Conservation (phyloP, 2,113 vertebrate genomes). For the Solenodon paradoxus region DNA sequence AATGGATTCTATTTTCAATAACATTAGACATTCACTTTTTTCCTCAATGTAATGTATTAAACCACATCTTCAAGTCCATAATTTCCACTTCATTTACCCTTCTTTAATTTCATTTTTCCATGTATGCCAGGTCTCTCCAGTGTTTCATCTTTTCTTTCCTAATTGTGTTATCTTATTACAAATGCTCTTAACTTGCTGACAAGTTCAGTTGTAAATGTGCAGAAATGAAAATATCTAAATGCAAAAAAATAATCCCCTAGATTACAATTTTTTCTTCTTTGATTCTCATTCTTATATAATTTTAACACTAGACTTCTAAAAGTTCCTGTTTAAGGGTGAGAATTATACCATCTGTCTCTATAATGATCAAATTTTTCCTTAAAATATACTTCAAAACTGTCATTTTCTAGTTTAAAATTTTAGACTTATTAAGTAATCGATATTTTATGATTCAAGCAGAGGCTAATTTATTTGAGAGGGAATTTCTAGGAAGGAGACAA, state of each 20-base stretch:
- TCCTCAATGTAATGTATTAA: not conserved
- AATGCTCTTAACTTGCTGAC: constrained; percentile 23
- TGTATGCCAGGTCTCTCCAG: not conserved
- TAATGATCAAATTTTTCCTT: constrained; percentile 2
- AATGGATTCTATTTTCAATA: not conserved
- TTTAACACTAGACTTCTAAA: constrained; percentile 57
- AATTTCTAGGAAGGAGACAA: not conserved
- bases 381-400: constrained; percentile 41
- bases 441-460: constrained; percentile 17
- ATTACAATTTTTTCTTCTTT: constrained; percentile 40
- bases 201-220: not conserved
- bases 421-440: not conserved
- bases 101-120: not conserved
- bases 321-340: constrained; percentile 51
- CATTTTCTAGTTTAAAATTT: constrained; percentile 41
- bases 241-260: not conserved
- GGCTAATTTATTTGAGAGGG: not conserved
- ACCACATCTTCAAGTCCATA: not conserved
- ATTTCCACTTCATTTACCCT: not conserved
- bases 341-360: constrained; percentile 66
- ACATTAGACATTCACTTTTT: not conserved
- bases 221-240: not conserved
- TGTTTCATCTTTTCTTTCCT: constrained; percentile 50
- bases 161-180: not conserved
- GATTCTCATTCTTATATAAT: constrained; percentile 56